A percentile compares a stretch with the other conserved stretches of the same genome.
phyloP scores from a whole-genome alignment of 2,797 vertebrate genomes.

The Columba guinea region DNA sequence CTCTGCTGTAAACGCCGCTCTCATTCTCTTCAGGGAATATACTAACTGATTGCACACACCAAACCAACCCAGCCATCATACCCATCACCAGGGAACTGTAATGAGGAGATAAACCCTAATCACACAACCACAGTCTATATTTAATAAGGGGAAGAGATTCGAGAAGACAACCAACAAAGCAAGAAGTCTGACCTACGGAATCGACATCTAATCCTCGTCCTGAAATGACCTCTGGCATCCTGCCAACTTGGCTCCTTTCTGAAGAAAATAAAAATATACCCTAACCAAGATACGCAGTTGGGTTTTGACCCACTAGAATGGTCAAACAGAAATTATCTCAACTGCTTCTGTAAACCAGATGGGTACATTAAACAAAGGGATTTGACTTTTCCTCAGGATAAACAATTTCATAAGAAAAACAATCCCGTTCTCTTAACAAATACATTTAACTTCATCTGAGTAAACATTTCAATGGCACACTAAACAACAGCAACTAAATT shows the following conservation, averaged over 20 bases:
- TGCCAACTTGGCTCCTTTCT: conserved; percentile 30
- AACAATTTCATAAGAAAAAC: conserved; percentile 32
- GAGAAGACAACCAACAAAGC: neutral
- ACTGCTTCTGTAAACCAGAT: neutral
- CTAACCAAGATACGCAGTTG: conserved; percentile 1
- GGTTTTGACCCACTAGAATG: neutral
- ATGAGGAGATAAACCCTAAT: conserved; percentile 42
- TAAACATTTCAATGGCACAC: neutral
- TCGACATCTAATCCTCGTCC: conserved; percentile 20
- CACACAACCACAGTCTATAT: conserved; percentile 23
- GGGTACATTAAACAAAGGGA: neutral
- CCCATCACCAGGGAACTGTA: conserved; percentile 26
- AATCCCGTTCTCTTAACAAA: conserved; percentile 14
- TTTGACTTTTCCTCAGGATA: conserved; percentile 25
- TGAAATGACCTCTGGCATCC: neutral
- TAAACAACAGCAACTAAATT: conserved; percentile 38
- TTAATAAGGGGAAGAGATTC: neutral
- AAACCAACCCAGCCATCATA: neutral
- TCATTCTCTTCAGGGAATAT: conserved; percentile 13
- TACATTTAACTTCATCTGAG: conserved; percentile 14
- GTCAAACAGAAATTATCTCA: neutral
- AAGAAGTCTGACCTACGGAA: conserved; percentile 23
- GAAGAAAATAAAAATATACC: conserved; percentile 29
- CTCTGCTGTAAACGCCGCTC: neutral
- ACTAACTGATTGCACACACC: conserved; percentile 21